A percentile compares a stretch with the other conserved stretches of the same genome.
phyloP scores from a whole-genome alignment of 2,113 vertebrate genomes.

The Cebus imitator region DNA sequence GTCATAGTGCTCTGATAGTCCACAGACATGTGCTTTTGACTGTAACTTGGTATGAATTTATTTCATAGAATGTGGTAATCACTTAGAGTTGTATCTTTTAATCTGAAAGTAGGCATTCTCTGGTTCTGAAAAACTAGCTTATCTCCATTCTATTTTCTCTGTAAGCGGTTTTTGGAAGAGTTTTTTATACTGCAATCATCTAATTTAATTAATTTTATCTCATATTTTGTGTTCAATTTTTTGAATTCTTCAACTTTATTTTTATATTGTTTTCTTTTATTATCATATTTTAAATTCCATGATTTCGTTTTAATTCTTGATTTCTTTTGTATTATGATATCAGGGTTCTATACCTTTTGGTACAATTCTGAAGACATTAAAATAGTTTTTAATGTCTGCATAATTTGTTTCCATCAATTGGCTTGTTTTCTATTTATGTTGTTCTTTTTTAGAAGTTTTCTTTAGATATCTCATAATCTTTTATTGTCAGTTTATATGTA shows the following conservation, averaged over 20 bases:
- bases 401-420: background rate
- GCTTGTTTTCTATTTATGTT: background rate
- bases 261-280: background rate
- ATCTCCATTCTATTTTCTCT: background rate
- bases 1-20: background rate
- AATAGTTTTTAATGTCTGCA: background rate
- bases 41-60: background rate
- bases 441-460: background rate
- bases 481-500: background rate
- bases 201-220: background rate
- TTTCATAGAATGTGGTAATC: background rate
- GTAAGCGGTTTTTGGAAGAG: background rate
- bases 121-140: background rate
- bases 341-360: background rate
- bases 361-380: background rate
- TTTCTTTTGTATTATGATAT: background rate
- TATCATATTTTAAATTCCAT: background rate
- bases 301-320: background rate
- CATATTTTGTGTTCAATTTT: background rate
- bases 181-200: accelerated
- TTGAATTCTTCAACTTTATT: background rate
- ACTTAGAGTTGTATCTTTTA: background rate
- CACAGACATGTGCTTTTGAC: background rate
- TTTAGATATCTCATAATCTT: background rate
- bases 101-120: background rate